Conservation (phyloP, 2,113 vertebrate genomes). For the Otocyon megalotis region DNA sequence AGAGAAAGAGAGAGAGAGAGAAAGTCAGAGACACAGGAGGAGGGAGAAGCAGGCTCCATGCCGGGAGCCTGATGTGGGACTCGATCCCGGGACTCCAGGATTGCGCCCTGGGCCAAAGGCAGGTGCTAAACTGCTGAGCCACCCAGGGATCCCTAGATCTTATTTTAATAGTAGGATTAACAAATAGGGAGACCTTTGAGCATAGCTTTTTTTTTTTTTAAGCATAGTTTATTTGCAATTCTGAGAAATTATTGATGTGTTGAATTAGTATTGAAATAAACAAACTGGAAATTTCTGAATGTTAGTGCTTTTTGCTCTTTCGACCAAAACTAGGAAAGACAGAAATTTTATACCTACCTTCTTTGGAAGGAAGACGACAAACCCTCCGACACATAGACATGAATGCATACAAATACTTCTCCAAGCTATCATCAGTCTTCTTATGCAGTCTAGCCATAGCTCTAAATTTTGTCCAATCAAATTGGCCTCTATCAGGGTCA, state of each 20-base stretch:
- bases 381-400: constrained; percentile 98
- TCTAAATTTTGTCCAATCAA: constrained; percentile 99
- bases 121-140: too few relatives aligned
- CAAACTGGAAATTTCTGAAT: background rate
- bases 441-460: constrained; percentile 98
- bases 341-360: constrained; percentile 85
- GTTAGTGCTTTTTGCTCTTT: constrained; percentile 40
- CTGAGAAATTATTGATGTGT: background rate
- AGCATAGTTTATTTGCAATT: constrained; percentile 22
- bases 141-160: background rate
- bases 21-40: too few relatives aligned
- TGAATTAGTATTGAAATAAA: background rate
- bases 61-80: too few relatives aligned
- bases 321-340: background rate
- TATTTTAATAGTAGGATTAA: constrained; percentile 25
- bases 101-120: too few relatives aligned
- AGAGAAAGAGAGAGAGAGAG: too few relatives aligned
- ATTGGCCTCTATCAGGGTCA: constrained; percentile 94
- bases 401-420: constrained; percentile 97
- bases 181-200: background rate
- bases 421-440: constrained; percentile 98
- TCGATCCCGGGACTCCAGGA: too few relatives aligned
- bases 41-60: too few relatives aligned
- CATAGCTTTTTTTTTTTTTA: constrained; percentile 4
- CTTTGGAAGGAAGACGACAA: constrained; percentile 96